These are phyloP conservation scores for Romanogobio albipinnatus DNA, from an alignment of 2,113 vertebrate species.

Conservation along the genomic window DNA sequence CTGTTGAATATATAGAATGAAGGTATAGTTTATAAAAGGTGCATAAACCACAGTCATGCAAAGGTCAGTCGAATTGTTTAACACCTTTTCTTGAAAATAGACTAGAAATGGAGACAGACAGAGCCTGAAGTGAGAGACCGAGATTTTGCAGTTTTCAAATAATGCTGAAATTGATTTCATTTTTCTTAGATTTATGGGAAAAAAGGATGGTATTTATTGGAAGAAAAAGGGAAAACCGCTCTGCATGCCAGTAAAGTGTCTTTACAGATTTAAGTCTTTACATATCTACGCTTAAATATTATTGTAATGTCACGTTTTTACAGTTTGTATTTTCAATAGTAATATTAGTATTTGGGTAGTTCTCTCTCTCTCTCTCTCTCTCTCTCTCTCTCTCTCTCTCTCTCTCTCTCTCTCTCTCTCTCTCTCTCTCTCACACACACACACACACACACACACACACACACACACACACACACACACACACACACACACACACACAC, in stretches of 20 bases:
- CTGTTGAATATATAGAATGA: conserved; percentile 46
- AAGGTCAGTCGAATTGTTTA: conserved; percentile 47
- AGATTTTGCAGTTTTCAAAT: conserved; percentile 1
- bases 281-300: neutral
- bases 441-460: no score
- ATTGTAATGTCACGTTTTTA: neutral
- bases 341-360: neutral
- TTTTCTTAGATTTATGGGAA: neutral
- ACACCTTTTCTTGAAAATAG: conserved; percentile 32
- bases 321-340: neutral
- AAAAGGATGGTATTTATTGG: neutral
- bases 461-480: no score
- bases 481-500: no score
- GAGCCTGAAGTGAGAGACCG: neutral
- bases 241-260: neutral
- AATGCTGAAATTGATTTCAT: neutral
- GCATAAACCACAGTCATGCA: conserved; percentile 41
- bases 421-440: no score
- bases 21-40: conserved; percentile 48
- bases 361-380: no score
- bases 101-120: conserved; percentile 30
- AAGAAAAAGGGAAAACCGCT: neutral
- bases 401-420: no score
- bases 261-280: neutral
- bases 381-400: no score